phyloP scores from a whole-genome alignment of 2,888 invertebrate species.

The Meandrusa payeni region DNA sequence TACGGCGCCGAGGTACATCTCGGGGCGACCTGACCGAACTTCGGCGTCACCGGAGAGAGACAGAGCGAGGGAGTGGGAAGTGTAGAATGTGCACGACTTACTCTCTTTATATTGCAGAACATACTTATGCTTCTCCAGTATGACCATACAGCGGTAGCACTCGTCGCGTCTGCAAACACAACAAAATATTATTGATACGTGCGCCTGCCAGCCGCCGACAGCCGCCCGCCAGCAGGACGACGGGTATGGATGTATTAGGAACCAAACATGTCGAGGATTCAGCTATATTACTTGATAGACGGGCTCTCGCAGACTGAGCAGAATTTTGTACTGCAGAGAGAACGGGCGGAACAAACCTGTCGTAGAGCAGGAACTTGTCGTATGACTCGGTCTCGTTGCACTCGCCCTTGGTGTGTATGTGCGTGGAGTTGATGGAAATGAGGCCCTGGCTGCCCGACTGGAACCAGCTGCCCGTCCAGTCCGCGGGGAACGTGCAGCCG shows the following conservation, averaged over 20 bases:
- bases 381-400: slow-evolving; percentile 82
- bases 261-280: too few species aligned
- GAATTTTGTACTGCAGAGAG: too few species aligned
- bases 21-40: too few species aligned
- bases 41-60: too few species aligned
- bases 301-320: too few species aligned
- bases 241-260: too few species aligned
- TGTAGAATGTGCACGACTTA: slow-evolving; percentile 80
- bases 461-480: slow-evolving; percentile 88
- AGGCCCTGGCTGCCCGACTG: slow-evolving; percentile 83
- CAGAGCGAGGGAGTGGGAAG: too few species aligned
- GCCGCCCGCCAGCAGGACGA: neutral
- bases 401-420: slow-evolving; percentile 84
- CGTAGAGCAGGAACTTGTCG: slow-evolving; percentile 84
- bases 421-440: slow-evolving; percentile 82
- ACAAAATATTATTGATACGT: slow-evolving; percentile 13
- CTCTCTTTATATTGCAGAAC: slow-evolving; percentile 92
- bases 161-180: slow-evolving; percentile 81
- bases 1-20: too few species aligned
- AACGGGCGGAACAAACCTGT: slow-evolving; percentile 63
- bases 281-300: too few species aligned
- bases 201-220: neutral
- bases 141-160: slow-evolving; percentile 88
- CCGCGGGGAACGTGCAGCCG: slow-evolving; percentile 85
- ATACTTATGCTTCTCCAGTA: slow-evolving; percentile 87